Conservation (phyloP, 2,797 vertebrate genomes). For the Tiaroga cobitis region DNA sequence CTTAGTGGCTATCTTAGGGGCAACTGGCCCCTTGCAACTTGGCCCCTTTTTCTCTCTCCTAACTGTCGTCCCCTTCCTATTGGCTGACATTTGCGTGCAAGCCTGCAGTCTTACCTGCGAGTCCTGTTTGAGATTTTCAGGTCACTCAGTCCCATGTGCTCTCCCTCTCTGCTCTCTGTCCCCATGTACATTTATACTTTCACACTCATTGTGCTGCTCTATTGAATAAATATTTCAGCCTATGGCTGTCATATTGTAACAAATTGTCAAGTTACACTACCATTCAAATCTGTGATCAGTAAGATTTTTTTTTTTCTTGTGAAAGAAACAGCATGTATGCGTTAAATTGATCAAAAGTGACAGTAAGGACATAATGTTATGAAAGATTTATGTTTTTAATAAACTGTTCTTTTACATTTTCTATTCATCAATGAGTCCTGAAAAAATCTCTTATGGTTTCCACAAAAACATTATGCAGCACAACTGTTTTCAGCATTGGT, state of each 20-base stretch:
- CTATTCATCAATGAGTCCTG: neutral
- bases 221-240: conserved; percentile 19
- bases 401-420: neutral
- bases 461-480: neutral
- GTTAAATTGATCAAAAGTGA: neutral
- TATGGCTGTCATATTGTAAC: neutral
- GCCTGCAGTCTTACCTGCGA: conserved; percentile 42
- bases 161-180: conserved; percentile 27
- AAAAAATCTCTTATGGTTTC: neutral
- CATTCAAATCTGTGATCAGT: neutral
- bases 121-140: conserved; percentile 55
- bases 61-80: neutral
- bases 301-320: neutral
- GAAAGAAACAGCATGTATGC: neutral
- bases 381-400: neutral
- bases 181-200: conserved; percentile 9
- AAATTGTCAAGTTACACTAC: neutral
- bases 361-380: neutral
- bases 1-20: neutral
- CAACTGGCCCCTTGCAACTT: neutral
- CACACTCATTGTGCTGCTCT: conserved; percentile 14
- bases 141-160: conserved; percentile 60
- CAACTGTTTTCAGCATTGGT: neutral
- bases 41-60: neutral
- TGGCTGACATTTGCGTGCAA: conserved; percentile 50